These are phyloP conservation scores for Lycia hirtaria DNA, from an alignment of 2,888 invertebrate species.

Conservation along the genomic window DNA sequence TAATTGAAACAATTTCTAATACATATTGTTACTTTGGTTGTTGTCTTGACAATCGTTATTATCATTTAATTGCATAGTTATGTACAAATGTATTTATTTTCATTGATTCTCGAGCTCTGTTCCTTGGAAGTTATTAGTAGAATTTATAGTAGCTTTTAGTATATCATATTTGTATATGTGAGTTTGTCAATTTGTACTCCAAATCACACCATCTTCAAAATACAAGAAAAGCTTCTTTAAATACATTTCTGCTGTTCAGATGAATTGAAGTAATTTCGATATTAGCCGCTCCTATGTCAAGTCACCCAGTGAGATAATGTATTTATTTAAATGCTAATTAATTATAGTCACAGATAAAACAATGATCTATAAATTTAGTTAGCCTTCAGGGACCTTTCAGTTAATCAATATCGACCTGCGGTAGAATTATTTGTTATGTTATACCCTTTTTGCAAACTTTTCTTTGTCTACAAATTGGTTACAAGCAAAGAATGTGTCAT, in stretches of 20 bases:
- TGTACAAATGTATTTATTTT: not conserved
- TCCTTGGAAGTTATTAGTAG: constrained; percentile 2
- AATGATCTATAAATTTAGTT: too few species aligned
- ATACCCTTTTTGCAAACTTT: too few species aligned
- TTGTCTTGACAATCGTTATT: not conserved
- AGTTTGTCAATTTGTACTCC: not conserved
- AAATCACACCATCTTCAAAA: not conserved
- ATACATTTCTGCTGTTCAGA: not conserved
- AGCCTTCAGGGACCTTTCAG: too few species aligned
- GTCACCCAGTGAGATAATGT: not conserved
- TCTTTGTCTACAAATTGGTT: too few species aligned
- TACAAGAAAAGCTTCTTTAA: not conserved
- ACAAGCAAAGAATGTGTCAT: too few species aligned
- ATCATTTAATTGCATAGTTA: not conserved
- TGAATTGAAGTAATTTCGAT: not conserved
- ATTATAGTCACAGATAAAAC: too few species aligned
- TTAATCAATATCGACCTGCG: too few species aligned
- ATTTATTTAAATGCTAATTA: not conserved
- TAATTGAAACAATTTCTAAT: too few species aligned
- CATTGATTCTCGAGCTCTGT: constrained; percentile 1
- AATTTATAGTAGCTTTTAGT: constrained; percentile 2
- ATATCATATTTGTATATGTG: constrained; percentile 5
- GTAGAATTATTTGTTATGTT: too few species aligned
- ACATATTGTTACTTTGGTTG: not conserved
- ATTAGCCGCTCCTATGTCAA: not conserved